phyloP scores from a whole-genome alignment of 1,140 invertebrate species.

The Drosophila takahashii region DNA sequence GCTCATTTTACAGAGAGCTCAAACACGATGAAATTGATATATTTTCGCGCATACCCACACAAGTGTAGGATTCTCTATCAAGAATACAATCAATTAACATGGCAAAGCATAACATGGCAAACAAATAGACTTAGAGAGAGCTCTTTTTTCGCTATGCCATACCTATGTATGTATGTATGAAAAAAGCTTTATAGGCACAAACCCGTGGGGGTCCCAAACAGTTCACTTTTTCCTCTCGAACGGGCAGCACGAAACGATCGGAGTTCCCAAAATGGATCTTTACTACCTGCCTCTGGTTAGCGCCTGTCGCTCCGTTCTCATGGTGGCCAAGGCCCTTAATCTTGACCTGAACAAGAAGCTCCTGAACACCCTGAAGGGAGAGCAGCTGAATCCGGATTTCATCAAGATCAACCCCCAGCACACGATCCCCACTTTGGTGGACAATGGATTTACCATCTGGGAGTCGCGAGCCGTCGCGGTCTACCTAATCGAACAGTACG shows the following conservation, averaged over 20 bases:
- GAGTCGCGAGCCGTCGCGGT: constrained; percentile 73
- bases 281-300: constrained; percentile 39
- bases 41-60: neutral
- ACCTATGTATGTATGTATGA: neutral
- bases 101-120: neutral
- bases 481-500: constrained; percentile 73
- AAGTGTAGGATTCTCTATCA: neutral
- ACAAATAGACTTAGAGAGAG: neutral
- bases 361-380: constrained; percentile 86
- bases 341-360: constrained; percentile 83
- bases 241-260: constrained; percentile 36
- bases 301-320: constrained; percentile 83
- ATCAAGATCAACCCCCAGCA: constrained; percentile 79
- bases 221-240: constrained; percentile 3
- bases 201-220: neutral
- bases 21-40: neutral
- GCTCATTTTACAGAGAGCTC: constrained; percentile 2
- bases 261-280: constrained; percentile 50
- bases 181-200: constrained; percentile 6
- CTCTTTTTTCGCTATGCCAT: neutral
- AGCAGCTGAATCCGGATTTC: constrained; percentile 89
- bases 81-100: constrained; percentile 5
- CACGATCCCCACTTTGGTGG: constrained; percentile 69
- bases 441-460: constrained; percentile 62
- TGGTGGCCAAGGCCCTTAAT: constrained; percentile 84